These are phyloP conservation scores for Catocala sponsa DNA, from an alignment of 2,888 invertebrate genomes.

Conservation along the genomic window DNA sequence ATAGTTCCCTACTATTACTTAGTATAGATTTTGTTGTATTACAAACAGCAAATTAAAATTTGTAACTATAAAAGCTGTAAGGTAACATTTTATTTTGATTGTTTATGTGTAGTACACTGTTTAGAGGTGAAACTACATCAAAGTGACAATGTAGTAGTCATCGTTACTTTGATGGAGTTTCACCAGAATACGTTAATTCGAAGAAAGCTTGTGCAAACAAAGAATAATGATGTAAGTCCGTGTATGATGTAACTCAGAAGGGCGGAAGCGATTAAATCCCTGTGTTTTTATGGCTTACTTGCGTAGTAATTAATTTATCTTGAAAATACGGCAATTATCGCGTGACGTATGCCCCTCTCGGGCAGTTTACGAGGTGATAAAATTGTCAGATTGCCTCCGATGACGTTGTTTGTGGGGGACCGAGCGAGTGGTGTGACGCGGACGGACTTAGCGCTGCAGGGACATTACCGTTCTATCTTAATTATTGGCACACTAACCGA, in stretches of 20 bases:
- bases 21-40: too few relatives aligned
- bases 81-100: too few relatives aligned
- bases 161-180: too few relatives aligned
- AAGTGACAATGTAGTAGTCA: too few relatives aligned
- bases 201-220: too few relatives aligned
- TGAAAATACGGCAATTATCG: slow-evolving; percentile 65
- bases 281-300: background rate
- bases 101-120: too few relatives aligned
- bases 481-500: slow-evolving; percentile 15
- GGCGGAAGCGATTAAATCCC: background rate
- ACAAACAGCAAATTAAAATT: too few relatives aligned
- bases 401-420: slow-evolving; percentile 39
- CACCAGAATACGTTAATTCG: too few relatives aligned
- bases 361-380: slow-evolving; percentile 73
- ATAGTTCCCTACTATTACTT: too few relatives aligned
- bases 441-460: slow-evolving; percentile 44
- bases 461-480: slow-evolving; percentile 63
- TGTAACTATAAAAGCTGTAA: too few relatives aligned
- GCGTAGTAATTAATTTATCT: background rate
- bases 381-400: slow-evolving; percentile 62
- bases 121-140: too few relatives aligned
- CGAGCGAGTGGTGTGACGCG: slow-evolving; percentile 38
- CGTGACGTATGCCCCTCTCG: slow-evolving; percentile 58
- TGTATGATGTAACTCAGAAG: slow-evolving; percentile 1
- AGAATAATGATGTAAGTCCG: slow-evolving; percentile 26